These are phyloP conservation scores for Pogoniulus pusillus DNA, from an alignment of 2,797 vertebrate genomes.

Conservation along the genomic window DNA sequence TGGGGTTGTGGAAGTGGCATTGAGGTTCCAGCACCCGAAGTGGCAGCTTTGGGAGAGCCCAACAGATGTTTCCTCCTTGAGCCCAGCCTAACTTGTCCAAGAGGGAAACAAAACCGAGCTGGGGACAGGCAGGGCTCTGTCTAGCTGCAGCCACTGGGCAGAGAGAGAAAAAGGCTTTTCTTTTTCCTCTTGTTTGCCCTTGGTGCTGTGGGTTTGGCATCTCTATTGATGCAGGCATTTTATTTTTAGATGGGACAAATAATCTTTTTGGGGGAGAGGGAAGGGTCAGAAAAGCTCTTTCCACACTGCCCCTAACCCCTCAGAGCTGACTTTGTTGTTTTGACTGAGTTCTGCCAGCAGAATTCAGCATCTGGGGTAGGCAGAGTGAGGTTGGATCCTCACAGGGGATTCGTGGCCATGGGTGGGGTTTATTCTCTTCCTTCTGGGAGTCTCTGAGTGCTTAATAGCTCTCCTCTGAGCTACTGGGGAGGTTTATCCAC, in stretches of 20 bases:
- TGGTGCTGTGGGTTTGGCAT: not conserved
- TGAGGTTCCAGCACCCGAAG: slow-evolving; percentile 30
- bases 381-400: not conserved
- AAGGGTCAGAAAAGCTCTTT: not conserved
- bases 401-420: not conserved
- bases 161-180: not conserved
- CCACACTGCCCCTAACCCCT: not conserved
- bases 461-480: not conserved
- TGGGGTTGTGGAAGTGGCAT: slow-evolving; percentile 16
- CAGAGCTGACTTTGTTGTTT: not conserved
- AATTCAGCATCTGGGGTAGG: not conserved
- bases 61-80: slow-evolving; percentile 64
- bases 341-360: not conserved
- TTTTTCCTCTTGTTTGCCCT: not conserved
- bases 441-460: not conserved
- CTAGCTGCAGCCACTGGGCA: slow-evolving; percentile 49
- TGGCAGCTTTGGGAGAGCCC: slow-evolving; percentile 44
- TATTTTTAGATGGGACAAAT: slow-evolving; percentile 47
- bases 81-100: slow-evolving; percentile 39
- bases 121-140: slow-evolving; percentile 36
- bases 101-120: slow-evolving; percentile 44
- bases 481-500: not conserved
- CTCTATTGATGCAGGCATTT: slow-evolving; percentile 4
- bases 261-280: not conserved
- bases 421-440: not conserved